Evolutionary conservation across 2,888 invertebrate species (phyloP).

Genomic region (Drosophila seclusa): DNA sequence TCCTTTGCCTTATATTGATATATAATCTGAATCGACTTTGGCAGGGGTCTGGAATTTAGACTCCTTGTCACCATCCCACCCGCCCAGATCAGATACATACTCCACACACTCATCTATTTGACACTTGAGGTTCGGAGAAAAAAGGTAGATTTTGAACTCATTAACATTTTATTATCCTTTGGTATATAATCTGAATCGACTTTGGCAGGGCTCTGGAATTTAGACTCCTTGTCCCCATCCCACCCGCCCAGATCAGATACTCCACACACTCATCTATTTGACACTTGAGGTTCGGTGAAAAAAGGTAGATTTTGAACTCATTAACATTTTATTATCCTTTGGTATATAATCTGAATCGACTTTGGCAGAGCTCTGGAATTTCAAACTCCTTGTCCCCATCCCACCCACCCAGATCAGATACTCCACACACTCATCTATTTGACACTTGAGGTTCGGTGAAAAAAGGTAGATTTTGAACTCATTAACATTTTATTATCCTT

Average conservation of each 20-base stretch:
- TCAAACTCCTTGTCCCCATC: not conserved
- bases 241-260: no score
- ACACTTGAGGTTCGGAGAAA: not conserved
- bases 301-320: no score
- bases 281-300: not conserved
- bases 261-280: slow-evolving; percentile 15
- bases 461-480: slow-evolving; percentile 58
- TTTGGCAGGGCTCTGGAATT: slow-evolving; percentile 16
- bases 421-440: slow-evolving; percentile 17
- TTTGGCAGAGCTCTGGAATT: slow-evolving; percentile 3
- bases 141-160: slow-evolving; percentile 59
- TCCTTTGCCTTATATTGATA: slow-evolving; percentile 59
- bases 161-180: slow-evolving; percentile 33
- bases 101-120: no score
- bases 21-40: slow-evolving; percentile 54
- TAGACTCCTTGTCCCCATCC: not conserved
- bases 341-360: no score
- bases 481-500: slow-evolving; percentile 37
- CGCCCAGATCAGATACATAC: no score
- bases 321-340: no score
- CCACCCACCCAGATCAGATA: no score
- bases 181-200: slow-evolving; percentile 55
- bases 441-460: not conserved
- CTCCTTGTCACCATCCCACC: no score
- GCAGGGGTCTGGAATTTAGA: not conserved